phyloP scores from a whole-genome alignment of 2,113 vertebrate genomes.

The Ophthalmolycus amberensis region DNA sequence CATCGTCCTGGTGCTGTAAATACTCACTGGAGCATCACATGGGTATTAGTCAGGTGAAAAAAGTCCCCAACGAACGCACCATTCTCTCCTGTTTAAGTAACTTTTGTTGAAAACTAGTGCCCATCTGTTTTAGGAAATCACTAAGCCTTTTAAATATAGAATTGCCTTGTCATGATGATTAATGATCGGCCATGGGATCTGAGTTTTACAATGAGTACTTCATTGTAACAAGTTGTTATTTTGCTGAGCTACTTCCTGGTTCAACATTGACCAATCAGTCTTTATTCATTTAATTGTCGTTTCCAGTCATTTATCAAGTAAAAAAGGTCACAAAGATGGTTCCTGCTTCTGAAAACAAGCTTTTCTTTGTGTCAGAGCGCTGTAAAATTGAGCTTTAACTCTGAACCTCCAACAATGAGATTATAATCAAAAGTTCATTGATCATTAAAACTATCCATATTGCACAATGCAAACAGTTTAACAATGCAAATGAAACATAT shows the following conservation, averaged over 20 bases:
- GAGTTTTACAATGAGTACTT: not conserved
- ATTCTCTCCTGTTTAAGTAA: not conserved
- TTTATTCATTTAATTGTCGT: no score
- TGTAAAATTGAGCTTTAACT: not conserved
- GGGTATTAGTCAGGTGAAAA: not conserved
- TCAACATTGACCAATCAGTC: not conserved
- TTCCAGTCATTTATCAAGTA: not conserved
- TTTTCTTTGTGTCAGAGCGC: not conserved
- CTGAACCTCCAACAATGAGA: not conserved
- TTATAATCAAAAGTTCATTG: not conserved
- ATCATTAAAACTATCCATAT: not conserved
- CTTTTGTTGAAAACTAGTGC: not conserved
- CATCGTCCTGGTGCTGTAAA: not conserved
- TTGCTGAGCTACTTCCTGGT: not conserved
- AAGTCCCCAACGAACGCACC: not conserved
- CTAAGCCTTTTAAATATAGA: no score
- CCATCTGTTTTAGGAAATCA: not conserved
- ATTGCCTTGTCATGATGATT: no score
- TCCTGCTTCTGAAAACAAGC: not conserved
- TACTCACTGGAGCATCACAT: not conserved
- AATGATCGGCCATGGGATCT: no score
- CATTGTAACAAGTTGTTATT: not conserved
- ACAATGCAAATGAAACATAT: not conserved
- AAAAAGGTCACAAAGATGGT: not conserved
- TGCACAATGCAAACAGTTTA: not conserved